Evolutionary conservation across 2,888 invertebrate genomes (phyloP), one percentile per base, ranked within the genome.

Genomic region (Idaea biselata): DNA sequence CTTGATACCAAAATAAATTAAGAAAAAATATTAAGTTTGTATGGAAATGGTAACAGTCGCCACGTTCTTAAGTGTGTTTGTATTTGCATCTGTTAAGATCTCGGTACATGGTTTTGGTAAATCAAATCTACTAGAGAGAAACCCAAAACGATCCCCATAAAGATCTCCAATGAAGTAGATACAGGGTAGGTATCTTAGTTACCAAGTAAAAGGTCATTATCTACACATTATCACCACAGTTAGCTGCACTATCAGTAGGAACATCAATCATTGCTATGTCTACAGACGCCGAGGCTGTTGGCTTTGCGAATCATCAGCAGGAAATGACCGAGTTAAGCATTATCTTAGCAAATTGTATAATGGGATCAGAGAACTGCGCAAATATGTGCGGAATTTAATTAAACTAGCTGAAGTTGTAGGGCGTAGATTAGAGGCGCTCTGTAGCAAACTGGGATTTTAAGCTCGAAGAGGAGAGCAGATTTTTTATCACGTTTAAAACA

Each of bases 181-280:
- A 58, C n/a, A n/a, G n/a, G n/a, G n/a, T n/a, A 14, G 44, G 44
- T 59, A 32, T 33, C 44, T 14, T 59, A 18, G 69, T 68, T 64
- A 56, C 63, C 59, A 63, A 67, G 69, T 67, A 33, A 73, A 71
- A 77, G 78, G 75, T 78, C 73, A 80, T 75, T 74, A 78, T 66
- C 74, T 73, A 67, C 61, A 67, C 60, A 63, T 68, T 73, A 73
- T 72, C 71, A 59, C 60, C 63, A 57, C 60, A 54, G 60, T 60
- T 33, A 44, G 44, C 14, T 44, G 8, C 44, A 44, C 68, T 75
- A 75, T 76, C 77, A 65, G 17, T 44, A 16, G 61, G 54, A 60
- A 64, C 75, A 81, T 81, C 81, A 77, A 81, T 78, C 77, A 78
- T 72, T 53, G 55, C 58, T 60, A 56, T 69, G 64, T 65, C 44